Evolutionary conservation across 1,140 invertebrate species (phyloP), one percentile per base, ranked within the genome.

Genomic region (Lepidurus couesii): DNA sequence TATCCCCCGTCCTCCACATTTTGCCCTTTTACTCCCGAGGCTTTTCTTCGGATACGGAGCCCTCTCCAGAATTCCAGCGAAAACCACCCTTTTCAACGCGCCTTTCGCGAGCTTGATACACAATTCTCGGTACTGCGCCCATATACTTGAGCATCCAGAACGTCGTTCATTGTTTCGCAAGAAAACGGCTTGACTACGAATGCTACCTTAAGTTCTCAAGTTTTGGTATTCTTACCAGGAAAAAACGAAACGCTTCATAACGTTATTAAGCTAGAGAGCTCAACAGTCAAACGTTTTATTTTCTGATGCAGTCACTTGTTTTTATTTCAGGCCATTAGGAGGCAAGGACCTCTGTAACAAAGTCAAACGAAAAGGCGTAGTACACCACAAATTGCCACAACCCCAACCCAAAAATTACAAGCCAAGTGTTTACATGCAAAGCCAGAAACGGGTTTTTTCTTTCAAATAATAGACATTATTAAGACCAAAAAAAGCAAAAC

Each of bases 151-250:
- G 53, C 53, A 65, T 21, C 21, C 53, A 65, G 53, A 65, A 65
- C 21, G 53, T 65, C 53, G 4, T 65, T 65, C 53, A 65, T 65
- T 65, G 53, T 65, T 65, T 65, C 53, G 53, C 53, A 65, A 65
- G 53, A 65, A 65, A 65, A 65, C 53, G 53, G 53, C 53, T n/a
- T 65, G 53, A 65, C 53, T 65, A 65, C 53, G 53, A 65, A 65
- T 21, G 21, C 53, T 9, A 21, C 4, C 53, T 65, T 7, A n/a
- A n/a, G 16, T 65, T 65, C 53, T 65, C 45, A n/a, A n/a, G 16
- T n/a, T 9, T 65, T 65, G n/a, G 21, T 21, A 65, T 65, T 65
- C 53, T 21, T 65, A 21, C 53, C 53, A 9, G 53, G 16, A 21
- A 65, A 65, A 4, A 34, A 4, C 34, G 34, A 34, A 65, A 65